Conservation (phyloP, 2,797 vertebrate genomes). For the Microctenopoma lineatum region DNA sequence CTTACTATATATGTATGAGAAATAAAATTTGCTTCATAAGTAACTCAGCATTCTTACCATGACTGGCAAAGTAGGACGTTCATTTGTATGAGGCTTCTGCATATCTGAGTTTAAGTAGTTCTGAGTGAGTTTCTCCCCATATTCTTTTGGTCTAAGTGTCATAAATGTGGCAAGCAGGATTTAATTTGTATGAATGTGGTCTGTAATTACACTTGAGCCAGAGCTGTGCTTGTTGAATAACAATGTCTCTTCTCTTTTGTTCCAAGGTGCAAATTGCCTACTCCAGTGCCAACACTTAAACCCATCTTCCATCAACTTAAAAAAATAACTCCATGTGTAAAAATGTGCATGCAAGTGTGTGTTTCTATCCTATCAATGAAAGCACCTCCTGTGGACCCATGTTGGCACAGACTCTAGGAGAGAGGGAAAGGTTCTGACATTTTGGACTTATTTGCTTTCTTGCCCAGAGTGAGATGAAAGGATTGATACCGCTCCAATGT, state of each 20-base stretch:
- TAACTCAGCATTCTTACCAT: constrained; percentile 25
- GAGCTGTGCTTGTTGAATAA: constrained; percentile 44
- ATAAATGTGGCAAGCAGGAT: constrained; percentile 44
- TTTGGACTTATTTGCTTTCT: neutral
- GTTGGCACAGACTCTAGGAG: neutral
- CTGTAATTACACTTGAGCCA: constrained; percentile 48
- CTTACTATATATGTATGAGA: constrained; percentile 17
- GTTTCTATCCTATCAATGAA: neutral
- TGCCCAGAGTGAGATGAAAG: neutral
- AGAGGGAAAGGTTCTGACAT: neutral
- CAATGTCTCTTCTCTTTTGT: constrained; percentile 23
- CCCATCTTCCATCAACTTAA: constrained; percentile 25
- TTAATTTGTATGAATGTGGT: constrained; percentile 41
- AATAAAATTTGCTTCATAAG: constrained; percentile 42
- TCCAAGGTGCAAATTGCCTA: constrained; percentile 17
- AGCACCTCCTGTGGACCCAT: neutral
- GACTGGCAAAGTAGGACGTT: constrained; percentile 32
- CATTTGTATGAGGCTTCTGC: constrained; percentile 26
- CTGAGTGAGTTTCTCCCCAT: constrained; percentile 1
- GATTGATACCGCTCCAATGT: neutral
- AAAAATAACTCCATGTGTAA: constrained; percentile 14
- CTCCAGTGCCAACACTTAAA: constrained; percentile 30
- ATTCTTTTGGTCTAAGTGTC: constrained; percentile 41
- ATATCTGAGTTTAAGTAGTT: constrained; percentile 20
- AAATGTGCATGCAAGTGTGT: neutral